Percentiles rank a stretch among this genome's conserved stretches.
Conservation (phyloP, 2,797 vertebrate genomes). For the Octomys mimax region DNA sequence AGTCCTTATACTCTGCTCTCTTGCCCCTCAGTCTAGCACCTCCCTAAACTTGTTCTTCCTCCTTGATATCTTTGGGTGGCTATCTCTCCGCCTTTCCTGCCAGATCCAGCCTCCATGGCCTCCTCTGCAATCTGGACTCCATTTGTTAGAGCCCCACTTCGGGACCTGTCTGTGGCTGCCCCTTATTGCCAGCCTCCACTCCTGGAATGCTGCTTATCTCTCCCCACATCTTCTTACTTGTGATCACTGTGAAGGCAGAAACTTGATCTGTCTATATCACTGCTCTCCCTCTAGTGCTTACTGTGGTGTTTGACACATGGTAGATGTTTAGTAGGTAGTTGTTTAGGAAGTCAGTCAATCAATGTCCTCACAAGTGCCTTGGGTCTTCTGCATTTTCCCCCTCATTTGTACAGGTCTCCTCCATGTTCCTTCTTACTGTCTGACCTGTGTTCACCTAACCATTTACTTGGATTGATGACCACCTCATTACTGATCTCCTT, state of each 20-base stretch:
- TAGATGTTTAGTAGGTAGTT: background rate
- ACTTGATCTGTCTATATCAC: background rate
- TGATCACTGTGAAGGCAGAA: background rate
- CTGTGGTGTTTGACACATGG: slow-evolving; percentile 25
- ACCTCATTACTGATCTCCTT: background rate
- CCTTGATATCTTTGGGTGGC: background rate
- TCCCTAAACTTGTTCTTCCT: background rate
- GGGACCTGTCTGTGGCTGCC: background rate
- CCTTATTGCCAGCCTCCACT: background rate
- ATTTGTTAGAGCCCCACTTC: background rate
- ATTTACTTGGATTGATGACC: background rate
- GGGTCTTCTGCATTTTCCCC: background rate
- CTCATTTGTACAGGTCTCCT: slow-evolving; percentile 19
- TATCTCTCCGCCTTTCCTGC: background rate
- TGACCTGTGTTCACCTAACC: background rate
- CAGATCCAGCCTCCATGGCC: background rate
- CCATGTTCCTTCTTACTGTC: background rate
- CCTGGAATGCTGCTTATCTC: background rate
- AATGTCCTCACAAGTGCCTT: background rate
- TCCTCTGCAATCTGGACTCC: background rate
- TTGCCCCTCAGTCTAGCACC: background rate
- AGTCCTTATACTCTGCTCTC: background rate
- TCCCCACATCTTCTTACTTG: background rate
- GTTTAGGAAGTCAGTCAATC: slow-evolving; percentile 7
- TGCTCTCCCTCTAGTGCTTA: background rate